Evolutionary conservation across 1,140 invertebrate genomes (phyloP), one percentile per base, ranked within the genome.

Genomic region (fruit fly (Drosophila melanogaster)): DNA sequence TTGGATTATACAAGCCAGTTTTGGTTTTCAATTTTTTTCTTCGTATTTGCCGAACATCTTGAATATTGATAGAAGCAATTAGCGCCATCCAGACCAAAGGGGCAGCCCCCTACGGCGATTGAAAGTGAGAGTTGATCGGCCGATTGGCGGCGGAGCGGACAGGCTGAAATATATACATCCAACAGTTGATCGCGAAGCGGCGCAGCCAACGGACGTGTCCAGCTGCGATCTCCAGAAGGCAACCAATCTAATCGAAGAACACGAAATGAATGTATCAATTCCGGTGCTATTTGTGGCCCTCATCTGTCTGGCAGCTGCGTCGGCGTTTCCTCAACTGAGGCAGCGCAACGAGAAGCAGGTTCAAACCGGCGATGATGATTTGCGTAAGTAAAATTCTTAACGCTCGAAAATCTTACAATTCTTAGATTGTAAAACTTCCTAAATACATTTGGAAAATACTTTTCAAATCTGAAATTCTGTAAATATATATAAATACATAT

Each of bases 311-410:
- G 55, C 59, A 24, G 58, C 71, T 26, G 70, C 49, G 11, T 76
- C 79, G 44, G 84, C 84, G 35, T 72, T 77, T 11, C 84, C 79
- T 14, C 83, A 89, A 44, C 71, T 76, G 46, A 65, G 62, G 24
- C 85, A 89, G 47, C 85, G 84, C 3, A 90, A 85, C 58, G 84
- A 89, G 58, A 89, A 89, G 77, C 83, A 87, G 75, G 83, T 87
- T 53, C 85, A 80, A 55, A 70, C 65, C 15, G 54, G 40, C 15
- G 76, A 59, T 47, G 80, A 73, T n/a, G 79, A 60, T 51, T 85
- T 71, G 50, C 85, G 85, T 90, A 81, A 86, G n/a, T n/a, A n/a
- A n/a, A n/a, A n/a, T n/a, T n/a, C n/a, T n/a, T n/a, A n/a, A n/a
- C n/a, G n/a, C n/a, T n/a, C n/a, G n/a, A n/a, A n/a, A n/a, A n/a